phyloP scores from a whole-genome alignment of 2,888 invertebrate species.

The Ichneumoninae sp. region DNA sequence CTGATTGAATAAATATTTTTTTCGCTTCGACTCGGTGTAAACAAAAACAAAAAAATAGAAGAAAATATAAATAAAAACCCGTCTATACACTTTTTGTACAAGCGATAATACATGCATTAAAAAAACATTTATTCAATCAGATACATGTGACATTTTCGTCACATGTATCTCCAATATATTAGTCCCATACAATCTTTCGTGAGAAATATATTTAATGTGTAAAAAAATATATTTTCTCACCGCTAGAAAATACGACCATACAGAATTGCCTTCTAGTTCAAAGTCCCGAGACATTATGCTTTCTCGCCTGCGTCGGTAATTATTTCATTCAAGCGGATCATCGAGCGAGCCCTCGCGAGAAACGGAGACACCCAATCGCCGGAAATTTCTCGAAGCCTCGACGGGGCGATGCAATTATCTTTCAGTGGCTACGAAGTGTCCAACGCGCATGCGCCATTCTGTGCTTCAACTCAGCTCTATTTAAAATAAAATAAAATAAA shows the following conservation, averaged over 20 bases:
- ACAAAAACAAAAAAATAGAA: too few species aligned
- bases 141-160: too few species aligned
- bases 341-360: constrained; percentile 1
- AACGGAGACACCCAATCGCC: not conserved
- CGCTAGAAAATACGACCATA: not conserved
- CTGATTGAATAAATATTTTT: too few species aligned
- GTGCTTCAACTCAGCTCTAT: not conserved
- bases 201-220: too few species aligned
- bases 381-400: constrained; percentile 29
- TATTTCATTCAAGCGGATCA: constrained; percentile 31
- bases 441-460: not conserved
- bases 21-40: not conserved
- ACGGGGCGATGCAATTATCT: constrained; percentile 41
- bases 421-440: constrained; percentile 9
- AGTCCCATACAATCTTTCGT: too few species aligned
- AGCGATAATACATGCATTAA: too few species aligned
- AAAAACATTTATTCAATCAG: too few species aligned
- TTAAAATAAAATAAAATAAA: not conserved
- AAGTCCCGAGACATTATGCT: not conserved
- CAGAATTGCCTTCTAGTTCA: not conserved
- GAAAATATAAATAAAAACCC: too few species aligned
- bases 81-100: too few species aligned
- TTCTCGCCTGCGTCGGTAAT: constrained; percentile 6
- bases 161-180: too few species aligned
- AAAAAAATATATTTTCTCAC: not conserved